Conservation (phyloP, 2,888 invertebrate species). For the Melanargia galathea region DNA sequence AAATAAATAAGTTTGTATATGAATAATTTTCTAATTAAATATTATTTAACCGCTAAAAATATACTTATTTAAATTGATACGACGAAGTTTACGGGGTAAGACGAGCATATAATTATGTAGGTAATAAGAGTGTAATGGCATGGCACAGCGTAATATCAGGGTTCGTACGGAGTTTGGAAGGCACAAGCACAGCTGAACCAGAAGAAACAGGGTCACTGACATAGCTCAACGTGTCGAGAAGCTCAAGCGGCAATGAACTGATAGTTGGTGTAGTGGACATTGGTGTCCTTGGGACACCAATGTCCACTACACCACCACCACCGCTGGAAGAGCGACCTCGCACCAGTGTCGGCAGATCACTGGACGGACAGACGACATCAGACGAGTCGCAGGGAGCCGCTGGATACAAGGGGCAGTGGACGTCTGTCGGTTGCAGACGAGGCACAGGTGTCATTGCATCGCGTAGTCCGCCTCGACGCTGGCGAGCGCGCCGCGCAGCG, state of each 20-base stretch:
- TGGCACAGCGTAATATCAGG: conserved; percentile 12
- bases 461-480: conserved; percentile 59
- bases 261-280: too few relatives aligned
- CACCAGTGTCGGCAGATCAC: too few relatives aligned
- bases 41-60: neutral
- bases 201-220: too few relatives aligned
- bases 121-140: conserved; percentile 4
- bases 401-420: too few relatives aligned
- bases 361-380: too few relatives aligned
- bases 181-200: conserved; percentile 6
- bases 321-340: too few relatives aligned
- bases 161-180: neutral
- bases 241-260: too few relatives aligned
- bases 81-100: conserved; percentile 8
- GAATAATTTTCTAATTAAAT: conserved; percentile 1
- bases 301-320: too few relatives aligned
- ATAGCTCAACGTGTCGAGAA: too few relatives aligned
- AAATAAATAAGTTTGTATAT: conserved; percentile 8
- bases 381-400: too few relatives aligned
- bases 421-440: too few relatives aligned
- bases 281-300: too few relatives aligned
- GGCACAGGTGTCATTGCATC: conserved; percentile 47
- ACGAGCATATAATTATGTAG: neutral
- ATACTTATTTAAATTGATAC: neutral
- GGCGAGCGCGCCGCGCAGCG: conserved; percentile 60